phyloP scores from a whole-genome alignment of 2,888 invertebrate genomes.

The Heliconius aoede region DNA sequence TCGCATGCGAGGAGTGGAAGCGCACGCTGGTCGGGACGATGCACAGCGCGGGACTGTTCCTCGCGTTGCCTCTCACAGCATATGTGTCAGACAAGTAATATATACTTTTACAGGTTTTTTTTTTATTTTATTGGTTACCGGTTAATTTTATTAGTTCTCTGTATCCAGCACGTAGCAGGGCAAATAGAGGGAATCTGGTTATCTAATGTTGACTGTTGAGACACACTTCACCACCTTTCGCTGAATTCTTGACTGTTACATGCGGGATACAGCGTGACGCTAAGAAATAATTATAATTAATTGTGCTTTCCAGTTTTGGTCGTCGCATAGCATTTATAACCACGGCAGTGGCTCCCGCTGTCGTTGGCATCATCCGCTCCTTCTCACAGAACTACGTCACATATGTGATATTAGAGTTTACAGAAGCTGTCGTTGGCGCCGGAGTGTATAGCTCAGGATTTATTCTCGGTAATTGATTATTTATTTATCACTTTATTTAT shows the following conservation, averaged over 20 bases:
- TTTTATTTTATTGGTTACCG: not conserved
- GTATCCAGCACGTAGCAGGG: too few species aligned
- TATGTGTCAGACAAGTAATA: constrained; percentile 80
- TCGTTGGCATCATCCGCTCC: constrained; percentile 52
- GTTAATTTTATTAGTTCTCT: too few species aligned
- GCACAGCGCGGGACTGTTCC: constrained; percentile 81
- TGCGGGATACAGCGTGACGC: too few species aligned
- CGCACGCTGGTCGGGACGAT: constrained; percentile 83
- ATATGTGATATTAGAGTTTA: constrained; percentile 67
- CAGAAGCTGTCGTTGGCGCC: constrained; percentile 68
- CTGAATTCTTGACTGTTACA: too few species aligned
- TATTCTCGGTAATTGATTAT: constrained; percentile 56
- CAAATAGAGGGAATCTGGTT: too few species aligned
- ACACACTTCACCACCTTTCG: too few species aligned
- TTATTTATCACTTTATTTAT: too few species aligned
- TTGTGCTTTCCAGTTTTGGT: constrained; percentile 51
- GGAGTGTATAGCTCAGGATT: constrained; percentile 74
- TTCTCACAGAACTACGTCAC: constrained; percentile 58
- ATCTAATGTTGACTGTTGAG: too few species aligned
- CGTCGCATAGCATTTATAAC: constrained; percentile 54
- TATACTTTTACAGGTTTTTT: constrained; percentile 3
- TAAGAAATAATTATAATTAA: too few species aligned
- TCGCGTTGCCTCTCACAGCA: constrained; percentile 80
- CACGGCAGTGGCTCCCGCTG: constrained; percentile 57
- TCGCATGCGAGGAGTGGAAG: constrained; percentile 80